Evolutionary conservation across 2,113 vertebrate genomes (phyloP), one percentile per base, ranked within the genome.

Genomic region (Poicephalus meyeri): DNA sequence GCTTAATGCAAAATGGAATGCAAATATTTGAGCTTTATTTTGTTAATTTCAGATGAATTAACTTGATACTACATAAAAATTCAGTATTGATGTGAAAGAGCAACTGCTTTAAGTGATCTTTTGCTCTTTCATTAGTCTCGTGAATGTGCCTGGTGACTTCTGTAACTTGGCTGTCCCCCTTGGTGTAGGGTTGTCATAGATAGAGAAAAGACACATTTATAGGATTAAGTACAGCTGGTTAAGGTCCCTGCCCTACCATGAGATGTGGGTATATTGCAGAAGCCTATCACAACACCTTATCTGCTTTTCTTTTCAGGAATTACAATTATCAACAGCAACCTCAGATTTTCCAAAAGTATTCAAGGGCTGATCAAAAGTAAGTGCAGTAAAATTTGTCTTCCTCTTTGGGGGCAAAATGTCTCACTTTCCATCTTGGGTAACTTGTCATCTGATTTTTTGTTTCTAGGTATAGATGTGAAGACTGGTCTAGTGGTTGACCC

Each of bases 331-430:
- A 98, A 99, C 88, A 98, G 98, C 92, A 98, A 98, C 69, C 97
- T 99, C 29, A 98, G 98, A 64, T 98, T 99, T 39, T 98, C 98
- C 1, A 98, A 98, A 41, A 97, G 99, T 49, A 99, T 99, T 96
- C 99, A 99, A 97, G 99, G 99, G 50, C 97, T 99, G 46, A 98
- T 99, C 68, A 99, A 98, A 98, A 99, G 99, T 99, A 98, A 93
- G 95, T 74, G 39, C 46, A 71, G 15, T 49, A 5, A 61, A 68
- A 17, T n/a, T 55, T 69, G 4, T 49, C 49, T 83, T 94, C 20
- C 3, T 3, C 16, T 39, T 44, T 33, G 12, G 66, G 69, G 16
- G 31, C 5, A n/a, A 41, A 80, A 55, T 53, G 25, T 79, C 19
- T 80, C 4, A 13, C 39, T 89, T 77, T n/a, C 55, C 41, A 21